Base-by-base conservation (phyloP, 2,888 invertebrate species). In the Napeogenes sylphis region DNA sequence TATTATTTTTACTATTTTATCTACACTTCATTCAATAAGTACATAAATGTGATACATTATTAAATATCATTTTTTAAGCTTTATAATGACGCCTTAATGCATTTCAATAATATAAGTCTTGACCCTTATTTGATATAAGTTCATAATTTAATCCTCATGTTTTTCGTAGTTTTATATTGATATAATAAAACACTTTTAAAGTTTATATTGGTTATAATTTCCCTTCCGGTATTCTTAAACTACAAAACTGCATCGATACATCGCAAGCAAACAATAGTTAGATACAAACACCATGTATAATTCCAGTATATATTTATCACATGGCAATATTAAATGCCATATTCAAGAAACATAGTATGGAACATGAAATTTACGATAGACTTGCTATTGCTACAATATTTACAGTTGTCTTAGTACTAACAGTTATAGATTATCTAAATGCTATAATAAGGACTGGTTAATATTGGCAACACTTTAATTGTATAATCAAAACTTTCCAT, bases 21-120 rank as follows among this genome's bases (percentile, higher is more conserved):
- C 55, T 59, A 56, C 42, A 61, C 68, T 58, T 56, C 55, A 68
- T 64, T 74, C 64, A 65, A 68, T 70, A 75, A 78, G 77, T 80
- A 77, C 79, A 80, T 72, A 75, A 80, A 80, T 87, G 87, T 88
- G 87, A 87, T 88, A 85, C 78, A 68, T 73, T 2, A 10, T 10
- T 42, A 10, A 51, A 51, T 74, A 73, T 75, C 73, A 55, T 61
- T 61, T 68, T 61, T 58, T 66, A 69, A 71, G 70, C 67, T 70
- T 70, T 62, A 65, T 66, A 63, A 71, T 58, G 64, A 73, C 68
- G 71, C 72, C 68, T 72, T 75, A 68, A 67, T 71, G 71, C 72
- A 75, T 75, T 73, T 73, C 59, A 68, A 64, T 64, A 65, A 55
- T 74, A 70, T 70, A 76, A 80, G 75, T 51, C 21, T 47, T 47